These are phyloP conservation scores for Sternotherus odoratus DNA, from an alignment of 2,797 vertebrate genomes.

Conservation along the genomic window DNA sequence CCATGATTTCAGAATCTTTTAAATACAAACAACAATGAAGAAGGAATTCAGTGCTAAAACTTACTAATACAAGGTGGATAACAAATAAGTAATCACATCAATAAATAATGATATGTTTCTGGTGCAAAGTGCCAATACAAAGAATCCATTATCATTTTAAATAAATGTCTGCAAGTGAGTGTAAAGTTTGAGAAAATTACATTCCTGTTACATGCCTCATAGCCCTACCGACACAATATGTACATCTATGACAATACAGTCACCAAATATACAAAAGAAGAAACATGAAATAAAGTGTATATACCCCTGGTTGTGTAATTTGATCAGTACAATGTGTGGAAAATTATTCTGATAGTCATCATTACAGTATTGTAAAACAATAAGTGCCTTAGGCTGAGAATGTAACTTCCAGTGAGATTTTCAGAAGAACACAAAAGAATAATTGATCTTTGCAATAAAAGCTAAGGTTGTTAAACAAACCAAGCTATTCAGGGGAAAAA, in stretches of 20 bases:
- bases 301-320: conserved; percentile 83
- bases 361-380: conserved; percentile 89
- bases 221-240: conserved; percentile 96
- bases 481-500: conserved; percentile 72
- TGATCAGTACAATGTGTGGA: conserved; percentile 79
- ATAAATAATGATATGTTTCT: conserved; percentile 99
- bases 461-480: conserved; percentile 76
- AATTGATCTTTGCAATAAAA: conserved; percentile 67
- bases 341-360: conserved; percentile 82
- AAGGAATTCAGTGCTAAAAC: conserved; percentile 93
- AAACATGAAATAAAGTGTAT: conserved; percentile 89
- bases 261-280: conserved; percentile 99
- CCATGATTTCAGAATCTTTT: conserved; percentile 88
- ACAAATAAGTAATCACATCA: conserved; percentile 89
- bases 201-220: conserved; percentile 93
- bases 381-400: conserved; percentile 84
- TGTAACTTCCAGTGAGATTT: conserved; percentile 75
- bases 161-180: conserved; percentile 93
- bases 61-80: conserved; percentile 88
- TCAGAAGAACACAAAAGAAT: conserved; percentile 75
- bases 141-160: conserved; percentile 90
- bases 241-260: conserved; percentile 99
- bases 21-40: conserved; percentile 99
- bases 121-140: conserved; percentile 99
- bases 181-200: conserved; percentile 94